These are phyloP conservation scores for Scartelaos histophorus DNA, from an alignment of 2,113 vertebrate genomes.

Conservation along the genomic window DNA sequence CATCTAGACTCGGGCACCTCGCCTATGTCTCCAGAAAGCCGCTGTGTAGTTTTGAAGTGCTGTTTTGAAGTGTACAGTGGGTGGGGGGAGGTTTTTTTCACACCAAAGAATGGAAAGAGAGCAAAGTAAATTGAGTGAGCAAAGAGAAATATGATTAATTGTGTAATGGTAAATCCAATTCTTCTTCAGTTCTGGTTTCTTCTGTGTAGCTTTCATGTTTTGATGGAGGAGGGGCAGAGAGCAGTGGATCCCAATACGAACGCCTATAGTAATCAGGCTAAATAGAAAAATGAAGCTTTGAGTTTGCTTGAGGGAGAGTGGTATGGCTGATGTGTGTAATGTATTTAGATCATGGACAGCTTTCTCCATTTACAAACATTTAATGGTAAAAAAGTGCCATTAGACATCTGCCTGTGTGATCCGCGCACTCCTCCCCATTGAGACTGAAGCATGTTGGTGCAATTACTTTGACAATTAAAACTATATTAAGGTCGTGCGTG, in stretches of 20 bases:
- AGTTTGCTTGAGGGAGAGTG: neutral
- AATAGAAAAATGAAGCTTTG: conserved; percentile 7
- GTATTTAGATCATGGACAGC: neutral
- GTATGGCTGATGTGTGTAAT: neutral
- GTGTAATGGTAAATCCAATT: conserved; percentile 68
- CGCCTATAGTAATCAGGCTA: neutral
- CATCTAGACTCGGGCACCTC: neutral
- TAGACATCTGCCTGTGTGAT: conserved; percentile 43
- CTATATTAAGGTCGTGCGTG: conserved; percentile 27
- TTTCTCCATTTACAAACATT: conserved; percentile 13
- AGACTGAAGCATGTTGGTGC: conserved; percentile 40
- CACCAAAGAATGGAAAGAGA: conserved; percentile 19
- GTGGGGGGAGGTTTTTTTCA: conserved; percentile 8
- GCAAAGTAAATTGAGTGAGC: conserved; percentile 13
- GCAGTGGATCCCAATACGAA: neutral
- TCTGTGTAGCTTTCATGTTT: conserved; percentile 5
- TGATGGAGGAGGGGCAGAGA: conserved; percentile 4
- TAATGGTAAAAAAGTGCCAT: conserved; percentile 27
- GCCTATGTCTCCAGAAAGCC: neutral
- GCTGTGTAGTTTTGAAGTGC: neutral
- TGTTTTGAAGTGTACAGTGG: neutral
- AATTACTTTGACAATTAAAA: conserved; percentile 55
- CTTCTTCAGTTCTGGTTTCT: conserved; percentile 51
- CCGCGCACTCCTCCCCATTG: conserved; percentile 34
- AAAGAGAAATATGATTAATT: conserved; percentile 57